phyloP scores from a whole-genome alignment of 2,113 vertebrate species.

The Muntiacus muntjak region DNA sequence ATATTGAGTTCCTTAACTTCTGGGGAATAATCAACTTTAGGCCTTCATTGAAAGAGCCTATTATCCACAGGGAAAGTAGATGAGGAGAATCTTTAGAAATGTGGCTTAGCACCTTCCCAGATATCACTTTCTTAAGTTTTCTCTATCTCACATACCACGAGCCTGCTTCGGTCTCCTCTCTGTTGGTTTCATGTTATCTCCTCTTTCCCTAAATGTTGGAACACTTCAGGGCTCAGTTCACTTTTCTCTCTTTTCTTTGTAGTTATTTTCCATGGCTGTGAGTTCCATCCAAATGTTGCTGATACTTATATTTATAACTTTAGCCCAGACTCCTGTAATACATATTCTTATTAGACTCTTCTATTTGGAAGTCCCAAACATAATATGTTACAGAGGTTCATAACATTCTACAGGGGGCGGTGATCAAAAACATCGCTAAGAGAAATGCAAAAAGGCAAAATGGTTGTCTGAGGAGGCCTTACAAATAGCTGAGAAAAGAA shows the following conservation, averaged over 20 bases:
- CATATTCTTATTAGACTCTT: not conserved
- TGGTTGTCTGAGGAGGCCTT: not conserved
- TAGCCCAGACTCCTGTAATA: not conserved
- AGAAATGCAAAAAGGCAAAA: not conserved
- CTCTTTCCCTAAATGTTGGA: not conserved
- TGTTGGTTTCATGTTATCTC: not conserved
- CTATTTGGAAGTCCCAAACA: not conserved
- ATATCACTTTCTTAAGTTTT: not conserved
- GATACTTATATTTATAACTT: not conserved
- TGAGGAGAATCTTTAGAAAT: not conserved
- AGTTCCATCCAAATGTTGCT: not conserved
- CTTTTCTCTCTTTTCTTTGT: not conserved
- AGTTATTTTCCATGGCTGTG: not conserved
- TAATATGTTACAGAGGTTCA: not conserved
- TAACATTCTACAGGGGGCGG: not conserved
- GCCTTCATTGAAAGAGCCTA: not conserved
- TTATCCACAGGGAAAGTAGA: not conserved
- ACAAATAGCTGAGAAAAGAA: not conserved
- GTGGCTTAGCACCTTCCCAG: not conserved
- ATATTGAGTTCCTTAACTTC: slow-evolving; percentile 12
- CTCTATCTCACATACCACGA: not conserved
- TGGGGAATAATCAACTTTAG: not conserved
- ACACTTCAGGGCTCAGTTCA: not conserved
- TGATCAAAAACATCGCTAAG: not conserved
- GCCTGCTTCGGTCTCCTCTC: not conserved